Evolutionary conservation across 2,113 vertebrate genomes (phyloP).

Genomic region (Columba livia): DNA sequence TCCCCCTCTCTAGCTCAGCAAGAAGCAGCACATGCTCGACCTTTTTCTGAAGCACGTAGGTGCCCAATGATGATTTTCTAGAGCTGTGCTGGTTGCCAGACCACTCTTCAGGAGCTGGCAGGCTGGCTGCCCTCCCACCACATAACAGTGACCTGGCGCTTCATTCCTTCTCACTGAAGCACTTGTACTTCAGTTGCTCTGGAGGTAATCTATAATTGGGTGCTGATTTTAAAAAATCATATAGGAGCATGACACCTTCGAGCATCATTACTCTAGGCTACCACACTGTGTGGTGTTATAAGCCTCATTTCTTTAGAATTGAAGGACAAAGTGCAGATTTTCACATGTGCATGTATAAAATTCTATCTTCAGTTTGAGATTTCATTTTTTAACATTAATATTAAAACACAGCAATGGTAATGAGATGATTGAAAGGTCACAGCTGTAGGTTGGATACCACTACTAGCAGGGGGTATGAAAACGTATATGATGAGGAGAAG

Average conservation of each 20-base stretch:
- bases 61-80: neutral
- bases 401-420: neutral
- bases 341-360: neutral
- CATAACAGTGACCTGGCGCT: neutral
- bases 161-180: accelerated
- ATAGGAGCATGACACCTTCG: neutral
- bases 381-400: neutral
- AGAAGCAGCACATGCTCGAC: neutral
- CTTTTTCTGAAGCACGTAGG: neutral
- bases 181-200: neutral
- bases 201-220: too few relatives aligned
- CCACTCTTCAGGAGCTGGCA: neutral
- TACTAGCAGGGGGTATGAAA: neutral
- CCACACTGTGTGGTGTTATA: neutral
- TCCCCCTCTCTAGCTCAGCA: neutral
- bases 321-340: neutral
- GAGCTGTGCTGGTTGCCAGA: neutral
- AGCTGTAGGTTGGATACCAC: accelerated
- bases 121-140: neutral
- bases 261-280: accelerated
- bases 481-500: neutral
- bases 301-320: neutral
- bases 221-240: neutral
- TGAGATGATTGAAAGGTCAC: neutral
- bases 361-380: neutral